Percentiles rank a stretch among this genome's conserved stretches.
Evolutionary conservation across 2,797 vertebrate species (phyloP).

Genomic region (Eupleurogrammus muticus): DNA sequence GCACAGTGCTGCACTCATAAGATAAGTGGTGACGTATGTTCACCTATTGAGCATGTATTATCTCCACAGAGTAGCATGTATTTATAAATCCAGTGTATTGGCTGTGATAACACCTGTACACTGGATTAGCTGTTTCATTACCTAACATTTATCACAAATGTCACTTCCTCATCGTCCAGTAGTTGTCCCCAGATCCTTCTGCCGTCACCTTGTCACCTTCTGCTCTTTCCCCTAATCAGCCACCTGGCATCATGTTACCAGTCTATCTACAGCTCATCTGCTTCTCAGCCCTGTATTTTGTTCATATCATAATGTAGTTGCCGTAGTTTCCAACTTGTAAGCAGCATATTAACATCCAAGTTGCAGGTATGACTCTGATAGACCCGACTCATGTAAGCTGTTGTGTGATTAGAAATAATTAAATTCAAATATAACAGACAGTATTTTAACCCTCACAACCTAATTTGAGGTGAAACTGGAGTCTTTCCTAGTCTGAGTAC

Average conservation of each 20-base stretch:
- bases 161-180: neutral
- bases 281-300: neutral
- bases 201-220: conserved; percentile 6
- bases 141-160: neutral
- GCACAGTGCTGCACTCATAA: conserved; percentile 33
- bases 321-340: neutral
- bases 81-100: neutral
- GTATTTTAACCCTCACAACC: neutral
- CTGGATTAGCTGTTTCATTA: neutral
- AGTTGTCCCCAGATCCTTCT: neutral
- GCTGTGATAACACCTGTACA: neutral
- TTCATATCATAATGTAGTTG: no score
- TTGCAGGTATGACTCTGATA: no score
- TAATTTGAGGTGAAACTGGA: no score
- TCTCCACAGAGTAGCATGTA: conserved; percentile 23
- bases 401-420: neutral
- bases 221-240: conserved; percentile 3
- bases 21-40: conserved; percentile 36
- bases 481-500: no score
- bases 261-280: conserved; percentile 1
- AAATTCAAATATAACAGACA: neutral
- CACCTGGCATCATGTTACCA: neutral
- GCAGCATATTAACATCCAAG: neutral
- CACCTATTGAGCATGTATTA: conserved; percentile 26
- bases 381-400: neutral